Percentiles rank a stretch among this genome's conserved stretches.
These are phyloP conservation scores for Clusia tigrina DNA, from an alignment of 2,888 invertebrate species.

Conservation along the genomic window DNA sequence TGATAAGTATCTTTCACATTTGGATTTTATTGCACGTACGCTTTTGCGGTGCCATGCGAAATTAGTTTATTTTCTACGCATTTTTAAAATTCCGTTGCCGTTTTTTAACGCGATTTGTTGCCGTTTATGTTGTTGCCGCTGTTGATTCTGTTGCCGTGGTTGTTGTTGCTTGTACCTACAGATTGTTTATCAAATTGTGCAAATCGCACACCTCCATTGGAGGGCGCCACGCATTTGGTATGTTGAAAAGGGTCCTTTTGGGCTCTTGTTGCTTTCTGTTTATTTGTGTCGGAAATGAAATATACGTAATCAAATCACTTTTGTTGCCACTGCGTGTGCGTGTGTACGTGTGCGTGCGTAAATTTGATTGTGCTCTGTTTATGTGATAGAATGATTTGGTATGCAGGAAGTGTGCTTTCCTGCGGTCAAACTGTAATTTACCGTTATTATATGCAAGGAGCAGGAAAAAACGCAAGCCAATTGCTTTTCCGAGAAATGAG, in stretches of 20 bases:
- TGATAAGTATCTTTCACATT: background rate
- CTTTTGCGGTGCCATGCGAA: background rate
- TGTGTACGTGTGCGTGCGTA: slow-evolving; percentile 6
- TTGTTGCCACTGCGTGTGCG: background rate
- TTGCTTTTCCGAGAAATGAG: too few relatives aligned
- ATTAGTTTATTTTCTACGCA: background rate
- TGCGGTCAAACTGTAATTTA: slow-evolving; percentile 5
- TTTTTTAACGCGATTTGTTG: slow-evolving; percentile 7
- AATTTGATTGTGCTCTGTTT: slow-evolving; percentile 1
- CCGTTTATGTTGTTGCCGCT: background rate
- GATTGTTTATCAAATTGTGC: slow-evolving; percentile 7
- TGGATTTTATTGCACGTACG: background rate
- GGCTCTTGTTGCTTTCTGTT: background rate
- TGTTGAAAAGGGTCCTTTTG: background rate
- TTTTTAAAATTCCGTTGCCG: slow-evolving; percentile 3
- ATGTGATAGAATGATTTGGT: background rate
- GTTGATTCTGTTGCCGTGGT: background rate
- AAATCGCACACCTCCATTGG: background rate
- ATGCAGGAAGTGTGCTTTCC: background rate
- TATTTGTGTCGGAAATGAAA: slow-evolving; percentile 4
- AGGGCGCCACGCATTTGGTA: background rate
- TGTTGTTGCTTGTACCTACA: background rate
- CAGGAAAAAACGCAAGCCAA: background rate
- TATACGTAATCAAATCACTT: slow-evolving; percentile 8
- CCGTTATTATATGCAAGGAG: background rate